Percentiles rank a stretch among this genome's conserved stretches.
Evolutionary conservation across 2,888 invertebrate species (phyloP).

Genomic region (Tetragonisca angustula): DNA sequence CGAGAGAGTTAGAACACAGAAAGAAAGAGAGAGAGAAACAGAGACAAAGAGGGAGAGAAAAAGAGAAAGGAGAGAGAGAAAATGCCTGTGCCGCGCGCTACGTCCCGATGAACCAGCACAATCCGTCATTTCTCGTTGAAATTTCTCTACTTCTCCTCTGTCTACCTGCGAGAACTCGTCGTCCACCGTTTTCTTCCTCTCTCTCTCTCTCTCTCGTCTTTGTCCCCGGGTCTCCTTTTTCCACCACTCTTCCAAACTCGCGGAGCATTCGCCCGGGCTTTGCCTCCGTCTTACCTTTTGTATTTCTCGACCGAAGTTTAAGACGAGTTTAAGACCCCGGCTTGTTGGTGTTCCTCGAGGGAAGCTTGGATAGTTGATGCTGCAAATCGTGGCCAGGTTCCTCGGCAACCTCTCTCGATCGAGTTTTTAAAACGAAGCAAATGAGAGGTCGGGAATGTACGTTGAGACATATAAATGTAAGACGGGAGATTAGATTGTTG

Average conservation of each 20-base stretch:
- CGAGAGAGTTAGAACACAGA: constrained; percentile 20
- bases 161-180: constrained; percentile 18
- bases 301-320: constrained; percentile 32
- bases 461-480: too few relatives aligned
- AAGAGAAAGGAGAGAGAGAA: background rate
- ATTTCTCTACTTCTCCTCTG: constrained; percentile 22
- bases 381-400: constrained; percentile 19
- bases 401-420: too few relatives aligned
- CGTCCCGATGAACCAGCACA: constrained; percentile 65
- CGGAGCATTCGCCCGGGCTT: background rate
- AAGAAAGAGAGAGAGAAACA: background rate
- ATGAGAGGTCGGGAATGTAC: background rate
- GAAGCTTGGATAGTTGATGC: constrained; percentile 21
- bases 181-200: constrained; percentile 8
- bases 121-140: constrained; percentile 51
- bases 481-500: too few relatives aligned
- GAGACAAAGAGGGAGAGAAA: background rate
- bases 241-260: background rate
- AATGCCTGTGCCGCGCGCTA: background rate
- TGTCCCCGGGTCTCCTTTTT: background rate
- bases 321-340: constrained; percentile 38
- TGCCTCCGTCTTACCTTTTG: constrained; percentile 36
- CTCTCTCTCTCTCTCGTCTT: background rate
- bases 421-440: background rate
- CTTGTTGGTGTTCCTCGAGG: background rate